These are phyloP conservation scores for Phaethon lepturus DNA, from an alignment of 2,113 vertebrate genomes.

Conservation along the genomic window DNA sequence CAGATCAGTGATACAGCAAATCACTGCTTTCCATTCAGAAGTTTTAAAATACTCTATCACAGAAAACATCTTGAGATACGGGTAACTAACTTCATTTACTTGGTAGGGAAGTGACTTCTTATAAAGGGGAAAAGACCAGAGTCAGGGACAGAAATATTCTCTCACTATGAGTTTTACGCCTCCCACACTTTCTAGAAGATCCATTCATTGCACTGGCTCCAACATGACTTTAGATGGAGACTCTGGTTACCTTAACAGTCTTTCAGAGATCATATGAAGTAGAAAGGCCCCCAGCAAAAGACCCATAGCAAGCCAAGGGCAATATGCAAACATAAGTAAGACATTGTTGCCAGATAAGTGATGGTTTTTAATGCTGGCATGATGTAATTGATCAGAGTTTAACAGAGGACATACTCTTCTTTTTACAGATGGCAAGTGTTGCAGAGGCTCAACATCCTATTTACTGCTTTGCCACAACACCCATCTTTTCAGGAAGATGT, in stretches of 20 bases:
- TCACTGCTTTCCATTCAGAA: background rate
- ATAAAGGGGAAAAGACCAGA: background rate
- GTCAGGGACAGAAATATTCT: background rate
- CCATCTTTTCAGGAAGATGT: conserved; percentile 12
- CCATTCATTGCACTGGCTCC: conserved; percentile 20
- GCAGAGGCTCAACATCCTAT: conserved; percentile 18
- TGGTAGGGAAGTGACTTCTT: background rate
- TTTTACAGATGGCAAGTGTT: conserved; percentile 14
- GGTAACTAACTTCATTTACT: background rate
- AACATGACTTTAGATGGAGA: conserved; percentile 13
- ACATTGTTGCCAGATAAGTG: background rate
- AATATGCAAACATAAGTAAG: conserved; percentile 15
- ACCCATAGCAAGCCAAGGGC: background rate
- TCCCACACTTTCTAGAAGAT: background rate
- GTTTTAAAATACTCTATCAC: background rate
- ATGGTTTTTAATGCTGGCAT: conserved; percentile 37
- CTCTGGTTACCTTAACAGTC: background rate
- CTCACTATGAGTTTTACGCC: background rate
- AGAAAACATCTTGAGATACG: background rate
- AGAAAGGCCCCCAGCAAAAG: background rate
- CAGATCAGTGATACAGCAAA: background rate
- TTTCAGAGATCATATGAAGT: background rate
- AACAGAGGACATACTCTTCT: conserved; percentile 15
- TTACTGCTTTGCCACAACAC: conserved; percentile 42
- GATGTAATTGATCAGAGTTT: conserved; percentile 54